Base-by-base conservation (phyloP, 1,140 invertebrate species). In the Pteromalus puparum region DNA sequence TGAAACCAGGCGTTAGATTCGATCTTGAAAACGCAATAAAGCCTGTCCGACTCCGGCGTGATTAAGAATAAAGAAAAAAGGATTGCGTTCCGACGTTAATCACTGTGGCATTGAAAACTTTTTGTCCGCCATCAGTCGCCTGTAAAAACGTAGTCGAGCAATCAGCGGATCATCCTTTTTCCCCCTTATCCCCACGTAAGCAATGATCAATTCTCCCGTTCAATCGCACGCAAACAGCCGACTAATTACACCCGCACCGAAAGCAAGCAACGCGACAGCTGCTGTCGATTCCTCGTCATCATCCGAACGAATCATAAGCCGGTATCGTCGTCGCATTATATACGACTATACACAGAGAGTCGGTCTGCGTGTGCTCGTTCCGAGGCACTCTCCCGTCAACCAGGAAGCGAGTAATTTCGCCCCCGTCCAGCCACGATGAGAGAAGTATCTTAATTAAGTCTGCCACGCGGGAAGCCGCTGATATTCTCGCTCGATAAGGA, bases 401-500 rank as follows among this genome's bases (percentile, higher is more conserved):
- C 90, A 91, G 90, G 90, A 92, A 92, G 90, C 88, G 86, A 89
- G 90, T 89, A 92, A 92, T 92, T 92, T 91, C 82, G 88, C 88
- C 87, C 73, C 70, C 87, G 88, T 89, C 88, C 88, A 90, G 87
- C 88, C 88, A 87, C 86, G 86, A 84, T 87, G 87, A 5, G 53
- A 90, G 89, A 88, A 87, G 87, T 83, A 84, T n/a, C 88, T 90
- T 90, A 88, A 91, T 91, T 91, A 91, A 90, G 87, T 89, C 87
- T 85, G 87, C 86, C 84, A 79, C 84, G 84, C 83, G 85, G 81
- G 85, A 87, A 89, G 72, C 86, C 84, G 82, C 83, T 83, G 87
- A 87, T 87, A 87, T 87, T 89, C 81, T 83, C 86, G 53, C 83
- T 86, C 83, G 80, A 86, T 83, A 81, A 81, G 78, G 30, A 83